A percentile compares a stretch with the other conserved stretches of the same genome.
These are phyloP conservation scores for Osmoderma eremita DNA, from an alignment of 2,888 invertebrate species.

Conservation along the genomic window DNA sequence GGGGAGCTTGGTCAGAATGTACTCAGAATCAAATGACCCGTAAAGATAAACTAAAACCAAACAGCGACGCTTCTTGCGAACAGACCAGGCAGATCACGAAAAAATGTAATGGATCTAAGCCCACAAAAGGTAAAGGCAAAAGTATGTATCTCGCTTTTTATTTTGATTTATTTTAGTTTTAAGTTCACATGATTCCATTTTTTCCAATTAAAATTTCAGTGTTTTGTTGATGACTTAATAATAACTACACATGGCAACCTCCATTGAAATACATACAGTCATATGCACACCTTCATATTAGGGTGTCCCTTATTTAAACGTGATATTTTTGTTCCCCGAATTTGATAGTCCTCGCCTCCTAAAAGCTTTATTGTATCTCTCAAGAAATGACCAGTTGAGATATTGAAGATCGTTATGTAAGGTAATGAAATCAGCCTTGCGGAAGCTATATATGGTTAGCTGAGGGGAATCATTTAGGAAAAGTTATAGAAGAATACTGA, in stretches of 20 bases:
- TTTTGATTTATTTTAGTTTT: conserved; percentile 36
- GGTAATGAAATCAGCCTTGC: no score
- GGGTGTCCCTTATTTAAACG: no score
- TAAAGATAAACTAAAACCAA: conserved; percentile 82
- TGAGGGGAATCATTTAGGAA: no score
- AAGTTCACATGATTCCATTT: conserved; percentile 8
- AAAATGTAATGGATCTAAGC: conserved; percentile 79
- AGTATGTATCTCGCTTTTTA: conserved; percentile 43
- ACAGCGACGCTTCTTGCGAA: conserved; percentile 85
- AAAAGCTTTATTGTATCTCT: no score
- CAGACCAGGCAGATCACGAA: conserved; percentile 84
- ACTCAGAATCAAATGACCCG: conserved; percentile 84
- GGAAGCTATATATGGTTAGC: no score
- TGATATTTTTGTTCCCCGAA: no score
- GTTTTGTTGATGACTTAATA: neutral
- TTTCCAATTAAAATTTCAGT: neutral
- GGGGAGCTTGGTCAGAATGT: conserved; percentile 88
- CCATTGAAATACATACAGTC: neutral
- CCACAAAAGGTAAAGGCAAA: conserved; percentile 70
- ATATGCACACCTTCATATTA: no score
- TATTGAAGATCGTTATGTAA: no score
- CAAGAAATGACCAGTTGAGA: no score
- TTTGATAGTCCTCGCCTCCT: no score
- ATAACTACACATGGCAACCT: neutral
- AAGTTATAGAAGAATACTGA: no score